phyloP scores from a whole-genome alignment of 2,888 invertebrate species.

The Spisula subtruncata region DNA sequence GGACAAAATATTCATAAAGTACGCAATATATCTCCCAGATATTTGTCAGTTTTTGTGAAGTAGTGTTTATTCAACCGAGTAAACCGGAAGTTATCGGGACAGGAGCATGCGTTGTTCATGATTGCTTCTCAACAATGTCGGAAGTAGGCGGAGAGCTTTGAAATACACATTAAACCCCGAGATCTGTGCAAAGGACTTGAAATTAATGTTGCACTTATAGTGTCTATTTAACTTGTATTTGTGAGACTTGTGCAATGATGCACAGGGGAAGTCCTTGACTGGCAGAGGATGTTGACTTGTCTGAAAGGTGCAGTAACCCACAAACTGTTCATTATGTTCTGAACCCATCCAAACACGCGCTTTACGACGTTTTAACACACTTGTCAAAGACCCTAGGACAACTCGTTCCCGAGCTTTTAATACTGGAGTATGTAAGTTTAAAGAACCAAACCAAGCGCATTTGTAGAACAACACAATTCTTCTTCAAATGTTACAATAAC shows the following conservation, averaged over 20 bases:
- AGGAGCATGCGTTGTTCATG: conserved; percentile 46
- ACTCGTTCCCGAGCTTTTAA: too few relatives aligned
- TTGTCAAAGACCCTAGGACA: background rate
- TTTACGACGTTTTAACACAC: background rate
- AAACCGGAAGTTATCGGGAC: conserved; percentile 53
- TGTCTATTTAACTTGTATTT: background rate
- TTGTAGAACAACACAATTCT: too few relatives aligned
- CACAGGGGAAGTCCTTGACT: conserved; percentile 9
- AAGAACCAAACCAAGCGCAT: too few relatives aligned
- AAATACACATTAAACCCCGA: conserved; percentile 18
- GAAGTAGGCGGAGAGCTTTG: conserved; percentile 45
- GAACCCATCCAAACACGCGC: background rate
- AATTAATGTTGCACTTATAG: background rate
- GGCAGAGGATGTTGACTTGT: background rate
- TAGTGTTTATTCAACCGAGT: conserved; percentile 56
- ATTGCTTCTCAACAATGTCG: conserved; percentile 48
- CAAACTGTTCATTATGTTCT: background rate
- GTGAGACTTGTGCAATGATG: background rate
- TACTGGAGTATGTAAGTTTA: too few relatives aligned
- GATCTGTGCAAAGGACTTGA: background rate
- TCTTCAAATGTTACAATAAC: too few relatives aligned
- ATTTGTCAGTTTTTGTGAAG: conserved; percentile 52
- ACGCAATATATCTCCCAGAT: conserved; percentile 39
- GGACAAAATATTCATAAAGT: conserved; percentile 46
- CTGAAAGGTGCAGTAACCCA: background rate